Conservation (phyloP, 1,140 invertebrate species). For the Triops longicaudatus region DNA sequence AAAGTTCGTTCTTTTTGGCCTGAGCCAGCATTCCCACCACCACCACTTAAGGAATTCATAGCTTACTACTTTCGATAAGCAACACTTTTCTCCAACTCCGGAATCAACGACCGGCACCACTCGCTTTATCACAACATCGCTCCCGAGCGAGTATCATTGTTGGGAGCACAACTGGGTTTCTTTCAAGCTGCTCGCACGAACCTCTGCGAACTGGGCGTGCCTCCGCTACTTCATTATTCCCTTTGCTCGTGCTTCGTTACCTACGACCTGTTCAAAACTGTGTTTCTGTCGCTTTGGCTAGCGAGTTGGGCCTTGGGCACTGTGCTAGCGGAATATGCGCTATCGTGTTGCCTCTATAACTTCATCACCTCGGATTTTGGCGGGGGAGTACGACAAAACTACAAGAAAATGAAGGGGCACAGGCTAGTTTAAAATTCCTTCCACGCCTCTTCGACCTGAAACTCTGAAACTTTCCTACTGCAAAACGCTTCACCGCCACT, state of each 20-base stretch:
- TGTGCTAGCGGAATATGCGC: not conserved
- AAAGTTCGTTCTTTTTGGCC: not conserved
- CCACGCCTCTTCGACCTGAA: no score
- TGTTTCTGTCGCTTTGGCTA: not conserved
- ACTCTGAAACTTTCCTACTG: no score
- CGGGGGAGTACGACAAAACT: no score
- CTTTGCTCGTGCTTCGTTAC: not conserved
- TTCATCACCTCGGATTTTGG: not conserved
- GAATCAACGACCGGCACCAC: not conserved
- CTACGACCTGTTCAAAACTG: not conserved
- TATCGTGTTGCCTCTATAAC: not conserved
- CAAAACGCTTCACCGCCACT: no score
- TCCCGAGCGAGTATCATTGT: not conserved
- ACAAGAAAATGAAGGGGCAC: no score
- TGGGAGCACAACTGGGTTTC: not conserved
- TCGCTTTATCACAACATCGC: no score
- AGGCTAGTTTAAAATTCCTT: no score
- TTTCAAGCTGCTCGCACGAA: not conserved
- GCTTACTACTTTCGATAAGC: no score
- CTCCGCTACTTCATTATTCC: not conserved
- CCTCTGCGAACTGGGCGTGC: not conserved
- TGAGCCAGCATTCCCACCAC: not conserved
- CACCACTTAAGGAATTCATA: slow-evolving; percentile 9
- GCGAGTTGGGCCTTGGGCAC: not conserved
- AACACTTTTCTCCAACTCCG: not conserved